Evolutionary conservation across 1,140 invertebrate species (phyloP).

Genomic region (Drosophila orena): DNA sequence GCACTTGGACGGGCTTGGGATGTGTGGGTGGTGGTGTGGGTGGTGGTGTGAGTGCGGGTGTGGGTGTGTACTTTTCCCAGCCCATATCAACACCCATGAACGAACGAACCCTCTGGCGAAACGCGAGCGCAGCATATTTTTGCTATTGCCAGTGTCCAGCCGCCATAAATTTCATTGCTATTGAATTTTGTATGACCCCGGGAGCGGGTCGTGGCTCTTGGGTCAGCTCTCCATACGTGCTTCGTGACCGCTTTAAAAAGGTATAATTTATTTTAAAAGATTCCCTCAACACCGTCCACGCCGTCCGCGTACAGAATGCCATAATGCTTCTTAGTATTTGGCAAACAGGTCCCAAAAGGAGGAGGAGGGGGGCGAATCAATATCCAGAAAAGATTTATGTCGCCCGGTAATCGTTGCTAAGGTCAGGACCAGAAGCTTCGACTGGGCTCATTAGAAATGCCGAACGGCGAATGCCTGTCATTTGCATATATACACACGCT

Average conservation of each 20-base stretch:
- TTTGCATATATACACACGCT: slow-evolving; percentile 66
- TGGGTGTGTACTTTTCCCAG: slow-evolving; percentile 12
- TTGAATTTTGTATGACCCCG: slow-evolving; percentile 76
- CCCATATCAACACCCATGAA: slow-evolving; percentile 70
- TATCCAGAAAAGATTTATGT: slow-evolving; percentile 74
- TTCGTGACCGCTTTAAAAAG: slow-evolving; percentile 72
- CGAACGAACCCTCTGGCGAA: slow-evolving; percentile 23
- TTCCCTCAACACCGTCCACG: slow-evolving; percentile 69
- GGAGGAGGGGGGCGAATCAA: slow-evolving; percentile 61
- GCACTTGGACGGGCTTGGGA: neutral
- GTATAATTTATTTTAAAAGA: slow-evolving; percentile 81
- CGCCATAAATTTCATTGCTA: slow-evolving; percentile 82
- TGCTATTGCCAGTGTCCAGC: slow-evolving; percentile 74
- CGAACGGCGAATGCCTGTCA: slow-evolving; percentile 76
- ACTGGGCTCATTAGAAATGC: slow-evolving; percentile 76
- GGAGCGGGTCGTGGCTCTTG: slow-evolving; percentile 24
- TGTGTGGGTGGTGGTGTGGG: neutral
- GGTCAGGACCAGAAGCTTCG: slow-evolving; percentile 61
- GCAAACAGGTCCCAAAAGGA: slow-evolving; percentile 3
- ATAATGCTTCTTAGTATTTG: slow-evolving; percentile 18
- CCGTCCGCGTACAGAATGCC: slow-evolving; percentile 1
- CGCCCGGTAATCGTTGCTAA: slow-evolving; percentile 75
- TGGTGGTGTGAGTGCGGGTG: too few species aligned
- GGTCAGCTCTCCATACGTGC: slow-evolving; percentile 44
- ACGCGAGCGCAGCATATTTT: slow-evolving; percentile 67